Evolutionary conservation across 2,113 vertebrate species (phyloP).

Genomic region (Otus sunia): DNA sequence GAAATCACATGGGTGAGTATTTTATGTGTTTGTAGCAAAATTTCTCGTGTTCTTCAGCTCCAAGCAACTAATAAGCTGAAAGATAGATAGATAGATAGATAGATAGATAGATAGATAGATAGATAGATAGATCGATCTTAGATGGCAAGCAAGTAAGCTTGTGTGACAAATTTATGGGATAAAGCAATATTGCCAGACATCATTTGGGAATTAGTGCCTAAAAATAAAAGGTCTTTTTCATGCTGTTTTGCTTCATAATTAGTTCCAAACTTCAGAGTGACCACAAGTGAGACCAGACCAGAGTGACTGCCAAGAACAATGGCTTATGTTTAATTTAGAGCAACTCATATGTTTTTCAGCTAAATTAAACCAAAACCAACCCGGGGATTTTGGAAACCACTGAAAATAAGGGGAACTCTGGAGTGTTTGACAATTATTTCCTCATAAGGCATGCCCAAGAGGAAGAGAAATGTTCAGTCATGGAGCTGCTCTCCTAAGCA

Average conservation of each 20-base stretch:
- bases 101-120: too few species aligned
- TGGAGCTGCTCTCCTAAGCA: slow-evolving; percentile 37
- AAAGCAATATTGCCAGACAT: not conserved
- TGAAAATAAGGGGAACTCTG: slow-evolving; percentile 28
- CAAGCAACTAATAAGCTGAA: not conserved
- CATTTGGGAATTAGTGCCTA: not conserved
- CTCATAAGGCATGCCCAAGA: slow-evolving; percentile 35
- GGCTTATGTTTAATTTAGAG: slow-evolving; percentile 7
- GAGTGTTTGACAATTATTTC: slow-evolving; percentile 32
- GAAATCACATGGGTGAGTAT: not conserved
- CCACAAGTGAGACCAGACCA: not conserved
- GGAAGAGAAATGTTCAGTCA: slow-evolving; percentile 35
- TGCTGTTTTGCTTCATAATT: not conserved
- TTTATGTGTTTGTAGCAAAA: not conserved
- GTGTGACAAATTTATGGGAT: not conserved
- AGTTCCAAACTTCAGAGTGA: not conserved
- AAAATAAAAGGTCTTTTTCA: not conserved
- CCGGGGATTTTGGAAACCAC: not conserved
- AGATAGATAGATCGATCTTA: not conserved
- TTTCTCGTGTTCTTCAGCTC: not conserved
- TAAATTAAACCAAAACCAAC: slow-evolving; percentile 3
- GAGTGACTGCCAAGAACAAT: not conserved
- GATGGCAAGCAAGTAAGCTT: not conserved
- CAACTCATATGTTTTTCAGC: not conserved
- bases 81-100: not conserved